phyloP scores from a whole-genome alignment of 1,140 invertebrate species.

The Drosophila punjabiensis region DNA sequence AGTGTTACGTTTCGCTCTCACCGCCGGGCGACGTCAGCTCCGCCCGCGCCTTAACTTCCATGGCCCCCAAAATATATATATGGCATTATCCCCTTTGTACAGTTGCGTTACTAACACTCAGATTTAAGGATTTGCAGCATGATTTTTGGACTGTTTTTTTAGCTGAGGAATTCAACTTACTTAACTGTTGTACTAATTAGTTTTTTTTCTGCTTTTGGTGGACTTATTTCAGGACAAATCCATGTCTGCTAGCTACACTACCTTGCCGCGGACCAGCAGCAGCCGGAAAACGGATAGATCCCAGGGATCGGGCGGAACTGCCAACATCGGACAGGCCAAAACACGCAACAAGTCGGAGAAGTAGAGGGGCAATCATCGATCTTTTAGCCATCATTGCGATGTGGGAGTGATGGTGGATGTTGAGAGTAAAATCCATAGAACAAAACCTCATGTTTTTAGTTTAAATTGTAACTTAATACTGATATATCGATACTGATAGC shows the following conservation, averaged over 20 bases:
- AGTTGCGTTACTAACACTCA: conserved; percentile 67
- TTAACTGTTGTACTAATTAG: neutral
- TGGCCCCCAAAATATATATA: conserved; percentile 27
- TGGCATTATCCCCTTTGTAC: conserved; percentile 38
- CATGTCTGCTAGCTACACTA: conserved; percentile 86
- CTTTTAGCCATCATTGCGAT: neutral
- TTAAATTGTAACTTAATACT: conserved; percentile 73
- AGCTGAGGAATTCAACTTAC: no score
- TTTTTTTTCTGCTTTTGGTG: conserved; percentile 3
- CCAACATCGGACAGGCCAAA: conserved; percentile 54
- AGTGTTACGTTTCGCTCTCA: conserved; percentile 50
- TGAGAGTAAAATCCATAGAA: conserved; percentile 38
- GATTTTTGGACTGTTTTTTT: conserved; percentile 27
- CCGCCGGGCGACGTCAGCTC: conserved; percentile 43
- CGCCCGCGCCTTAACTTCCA: conserved; percentile 40
- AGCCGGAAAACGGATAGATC: conserved; percentile 77
- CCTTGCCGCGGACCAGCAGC: conserved; percentile 87
- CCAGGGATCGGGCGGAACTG: conserved; percentile 35
- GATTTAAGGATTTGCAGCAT: conserved; percentile 64
- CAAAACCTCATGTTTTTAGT: conserved; percentile 76
- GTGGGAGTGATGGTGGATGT: neutral
- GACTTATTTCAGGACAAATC: conserved; percentile 85
- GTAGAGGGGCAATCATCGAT: conserved; percentile 28
- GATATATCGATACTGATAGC: conserved; percentile 57
- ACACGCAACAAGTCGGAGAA: conserved; percentile 76